phyloP scores from a whole-genome alignment of 2,113 vertebrate genomes.

The Dromaius novaehollandiae region DNA sequence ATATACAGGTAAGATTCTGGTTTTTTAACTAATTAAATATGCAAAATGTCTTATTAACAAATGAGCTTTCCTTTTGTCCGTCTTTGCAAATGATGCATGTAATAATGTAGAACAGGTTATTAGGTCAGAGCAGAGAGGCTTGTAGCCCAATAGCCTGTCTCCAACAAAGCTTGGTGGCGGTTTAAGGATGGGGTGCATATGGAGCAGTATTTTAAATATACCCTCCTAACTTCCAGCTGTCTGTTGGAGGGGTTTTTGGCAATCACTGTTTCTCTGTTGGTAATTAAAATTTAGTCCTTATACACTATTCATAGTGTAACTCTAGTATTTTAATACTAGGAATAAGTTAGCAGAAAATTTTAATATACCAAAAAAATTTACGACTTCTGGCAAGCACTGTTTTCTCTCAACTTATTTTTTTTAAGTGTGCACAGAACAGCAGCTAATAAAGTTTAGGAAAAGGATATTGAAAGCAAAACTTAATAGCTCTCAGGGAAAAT shows the following conservation, averaged over 20 bases:
- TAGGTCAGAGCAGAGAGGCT: too few species aligned
- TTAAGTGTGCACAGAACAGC: background rate
- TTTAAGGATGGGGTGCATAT: background rate
- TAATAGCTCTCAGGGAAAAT: background rate
- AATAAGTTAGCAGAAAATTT: background rate
- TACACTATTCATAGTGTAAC: background rate
- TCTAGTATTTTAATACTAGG: background rate
- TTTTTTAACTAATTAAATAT: background rate
- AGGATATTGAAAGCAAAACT: background rate
- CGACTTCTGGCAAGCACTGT: background rate
- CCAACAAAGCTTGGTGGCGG: background rate
- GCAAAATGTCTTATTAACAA: conserved; percentile 71
- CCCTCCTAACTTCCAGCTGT: background rate
- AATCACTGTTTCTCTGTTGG: too few species aligned
- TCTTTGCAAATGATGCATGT: conserved; percentile 84
- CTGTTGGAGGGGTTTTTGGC: too few species aligned
- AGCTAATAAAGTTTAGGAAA: background rate
- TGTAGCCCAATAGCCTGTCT: too few species aligned
- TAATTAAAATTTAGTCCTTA: background rate
- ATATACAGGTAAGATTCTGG: background rate
- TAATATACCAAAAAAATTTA: background rate
- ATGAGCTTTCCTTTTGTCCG: conserved; percentile 84
- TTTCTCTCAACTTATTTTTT: background rate
- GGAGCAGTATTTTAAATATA: background rate
- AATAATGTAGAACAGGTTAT: conserved; percentile 69